Percentiles rank a stretch among this genome's conserved stretches.
Conservation (phyloP, 2,888 invertebrate species). For the Nezara viridula region DNA sequence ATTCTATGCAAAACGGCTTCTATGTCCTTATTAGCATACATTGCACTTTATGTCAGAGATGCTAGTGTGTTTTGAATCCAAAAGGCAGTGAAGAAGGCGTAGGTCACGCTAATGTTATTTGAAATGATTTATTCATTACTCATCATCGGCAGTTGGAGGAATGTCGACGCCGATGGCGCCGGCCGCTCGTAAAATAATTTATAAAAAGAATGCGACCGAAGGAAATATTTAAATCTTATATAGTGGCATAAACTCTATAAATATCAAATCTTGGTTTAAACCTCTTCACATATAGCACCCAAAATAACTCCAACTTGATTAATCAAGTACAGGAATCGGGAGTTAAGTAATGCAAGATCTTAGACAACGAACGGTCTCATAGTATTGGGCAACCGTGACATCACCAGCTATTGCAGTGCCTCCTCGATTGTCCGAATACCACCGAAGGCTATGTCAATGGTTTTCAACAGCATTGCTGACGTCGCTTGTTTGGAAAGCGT, state of each 20-base stretch:
- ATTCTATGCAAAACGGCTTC: constrained; percentile 21
- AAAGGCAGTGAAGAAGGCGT: not conserved
- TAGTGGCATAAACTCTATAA: not conserved
- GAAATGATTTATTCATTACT: constrained; percentile 18
- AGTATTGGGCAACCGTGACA: not conserved
- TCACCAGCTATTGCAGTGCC: not conserved
- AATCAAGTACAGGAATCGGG: not conserved
- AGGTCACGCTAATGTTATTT: not conserved
- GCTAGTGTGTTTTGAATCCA: constrained; percentile 7
- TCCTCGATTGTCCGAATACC: not conserved
- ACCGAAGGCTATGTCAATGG: constrained; percentile 26
- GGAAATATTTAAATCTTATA: not conserved
- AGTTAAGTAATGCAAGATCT: not conserved
- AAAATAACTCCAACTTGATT: not conserved
- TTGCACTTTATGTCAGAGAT: not conserved
- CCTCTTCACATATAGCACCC: not conserved
- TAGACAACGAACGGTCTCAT: not conserved
- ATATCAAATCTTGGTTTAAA: not conserved
- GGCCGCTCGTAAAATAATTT: not conserved
- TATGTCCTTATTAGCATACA: constrained; percentile 11
- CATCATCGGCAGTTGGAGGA: not conserved
- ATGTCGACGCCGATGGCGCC: not conserved
- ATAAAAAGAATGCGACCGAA: not conserved
- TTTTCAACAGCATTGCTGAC: not conserved
- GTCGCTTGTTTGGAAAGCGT: not conserved